A percentile compares a stretch with the other conserved stretches of the same genome.
Conservation (phyloP, 2,888 invertebrate species). For the Epirrita christyi region DNA sequence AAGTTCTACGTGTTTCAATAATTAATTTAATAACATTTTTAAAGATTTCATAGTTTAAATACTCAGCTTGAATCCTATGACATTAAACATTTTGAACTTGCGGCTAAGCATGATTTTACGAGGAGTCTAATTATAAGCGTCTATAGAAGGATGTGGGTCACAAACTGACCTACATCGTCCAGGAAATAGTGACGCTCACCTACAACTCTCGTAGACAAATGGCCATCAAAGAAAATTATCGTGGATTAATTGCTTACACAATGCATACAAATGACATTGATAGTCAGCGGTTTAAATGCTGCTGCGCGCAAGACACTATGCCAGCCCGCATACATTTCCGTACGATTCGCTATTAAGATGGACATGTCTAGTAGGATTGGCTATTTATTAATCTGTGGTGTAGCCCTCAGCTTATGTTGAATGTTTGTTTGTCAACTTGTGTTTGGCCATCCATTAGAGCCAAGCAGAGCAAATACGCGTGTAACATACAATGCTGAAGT, state of each 20-base stretch:
- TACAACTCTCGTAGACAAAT: slow-evolving; percentile 6
- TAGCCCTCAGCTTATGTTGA: slow-evolving; percentile 39
- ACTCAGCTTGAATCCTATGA: not conserved
- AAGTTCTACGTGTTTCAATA: too few species aligned
- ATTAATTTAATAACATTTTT: too few species aligned
- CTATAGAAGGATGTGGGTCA: slow-evolving; percentile 41
- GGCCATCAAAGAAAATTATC: not conserved
- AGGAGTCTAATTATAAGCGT: slow-evolving; percentile 37
- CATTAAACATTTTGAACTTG: slow-evolving; percentile 30
- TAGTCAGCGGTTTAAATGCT: too few species aligned
- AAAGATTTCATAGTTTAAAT: too few species aligned
- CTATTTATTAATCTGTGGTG: slow-evolving; percentile 12
- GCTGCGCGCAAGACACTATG: too few species aligned
- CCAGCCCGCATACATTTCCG: not conserved
- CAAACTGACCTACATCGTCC: slow-evolving; percentile 44
- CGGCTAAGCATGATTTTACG: slow-evolving; percentile 35
- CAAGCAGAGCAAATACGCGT: slow-evolving; percentile 46
- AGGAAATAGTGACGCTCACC: slow-evolving; percentile 37
- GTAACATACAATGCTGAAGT: not conserved
- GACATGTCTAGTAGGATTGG: not conserved
- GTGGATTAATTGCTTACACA: not conserved
- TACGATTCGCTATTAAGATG: not conserved
- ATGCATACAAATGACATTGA: not conserved
- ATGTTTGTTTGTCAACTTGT: slow-evolving; percentile 53
- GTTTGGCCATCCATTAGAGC: slow-evolving; percentile 76